phyloP scores from a whole-genome alignment of 2,888 invertebrate genomes.

The Melanostoma scalare region DNA sequence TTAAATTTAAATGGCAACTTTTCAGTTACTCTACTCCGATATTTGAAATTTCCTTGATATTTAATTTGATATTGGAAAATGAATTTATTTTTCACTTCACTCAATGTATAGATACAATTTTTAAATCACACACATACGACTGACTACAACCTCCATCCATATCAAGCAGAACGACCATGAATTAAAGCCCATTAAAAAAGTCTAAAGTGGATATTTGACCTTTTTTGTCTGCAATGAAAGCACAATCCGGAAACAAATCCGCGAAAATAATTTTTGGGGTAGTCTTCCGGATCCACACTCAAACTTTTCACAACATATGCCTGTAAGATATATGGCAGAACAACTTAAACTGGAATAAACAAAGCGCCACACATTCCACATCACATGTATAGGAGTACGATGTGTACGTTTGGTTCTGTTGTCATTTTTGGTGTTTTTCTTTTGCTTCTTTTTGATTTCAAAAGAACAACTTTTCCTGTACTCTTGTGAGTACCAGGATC shows the following conservation, averaged over 20 bases:
- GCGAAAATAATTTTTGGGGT: slow-evolving; percentile 54
- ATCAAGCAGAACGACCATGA: slow-evolving; percentile 35
- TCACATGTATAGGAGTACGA: slow-evolving; percentile 15
- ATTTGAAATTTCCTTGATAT: neutral
- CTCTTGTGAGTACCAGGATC: slow-evolving; percentile 7
- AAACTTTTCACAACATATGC: slow-evolving; percentile 52
- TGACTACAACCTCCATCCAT: neutral
- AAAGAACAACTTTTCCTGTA: slow-evolving; percentile 65
- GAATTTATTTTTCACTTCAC: neutral
- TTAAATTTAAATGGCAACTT: slow-evolving; percentile 52
- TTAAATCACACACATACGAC: neutral
- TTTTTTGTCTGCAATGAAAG: slow-evolving; percentile 50
- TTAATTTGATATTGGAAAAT: neutral
- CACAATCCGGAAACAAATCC: slow-evolving; percentile 47
- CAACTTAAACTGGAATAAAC: slow-evolving; percentile 67
- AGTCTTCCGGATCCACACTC: slow-evolving; percentile 50
- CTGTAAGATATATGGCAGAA: slow-evolving; percentile 63
- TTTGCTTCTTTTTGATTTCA: slow-evolving; percentile 43
- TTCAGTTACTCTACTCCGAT: slow-evolving; percentile 39
- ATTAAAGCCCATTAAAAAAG: slow-evolving; percentile 53
- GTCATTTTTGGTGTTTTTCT: slow-evolving; percentile 55
- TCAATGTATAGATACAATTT: neutral
- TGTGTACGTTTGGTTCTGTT: slow-evolving; percentile 32
- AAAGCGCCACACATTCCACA: slow-evolving; percentile 48
- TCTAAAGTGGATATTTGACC: slow-evolving; percentile 66